Percentiles rank a stretch among this genome's conserved stretches.
Conservation (phyloP, 2,797 vertebrate species). For the Picus viridis region DNA sequence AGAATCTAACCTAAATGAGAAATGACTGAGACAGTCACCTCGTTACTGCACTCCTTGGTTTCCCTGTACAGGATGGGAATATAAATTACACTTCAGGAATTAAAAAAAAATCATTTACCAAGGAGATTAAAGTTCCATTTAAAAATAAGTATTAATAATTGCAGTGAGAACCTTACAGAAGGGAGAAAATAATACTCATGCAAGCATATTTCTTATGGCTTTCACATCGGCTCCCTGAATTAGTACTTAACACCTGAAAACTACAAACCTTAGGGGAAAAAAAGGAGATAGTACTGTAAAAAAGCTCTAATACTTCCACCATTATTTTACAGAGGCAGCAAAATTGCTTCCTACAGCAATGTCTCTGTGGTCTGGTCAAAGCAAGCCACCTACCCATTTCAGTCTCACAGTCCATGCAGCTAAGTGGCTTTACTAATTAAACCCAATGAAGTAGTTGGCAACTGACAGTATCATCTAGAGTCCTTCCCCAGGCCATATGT, state of each 20-base stretch:
- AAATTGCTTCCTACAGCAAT: not conserved
- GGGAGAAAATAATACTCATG: not conserved
- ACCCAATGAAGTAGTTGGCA: not conserved
- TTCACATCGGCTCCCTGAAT: not conserved
- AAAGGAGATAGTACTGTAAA: not conserved
- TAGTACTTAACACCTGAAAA: not conserved
- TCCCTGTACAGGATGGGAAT: not conserved
- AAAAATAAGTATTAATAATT: not conserved
- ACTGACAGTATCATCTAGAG: not conserved
- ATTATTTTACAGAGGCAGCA: not conserved
- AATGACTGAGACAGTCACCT: not conserved
- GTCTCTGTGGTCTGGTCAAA: not conserved
- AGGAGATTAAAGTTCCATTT: not conserved
- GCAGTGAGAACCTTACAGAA: not conserved
- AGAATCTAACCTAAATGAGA: not conserved
- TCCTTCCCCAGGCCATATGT: not conserved
- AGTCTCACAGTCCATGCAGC: not conserved
- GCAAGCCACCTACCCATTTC: not conserved
- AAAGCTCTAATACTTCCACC: not conserved
- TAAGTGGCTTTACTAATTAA: slow-evolving; percentile 4
- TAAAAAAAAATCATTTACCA: not conserved
- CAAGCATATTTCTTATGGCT: not conserved
- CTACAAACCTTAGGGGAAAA: not conserved
- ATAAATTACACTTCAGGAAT: not conserved
- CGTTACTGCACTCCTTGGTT: not conserved